Percentiles rank a stretch among this genome's conserved stretches.
These are phyloP conservation scores for Cantharis lateralis DNA, from an alignment of 2,888 invertebrate genomes.

Conservation along the genomic window DNA sequence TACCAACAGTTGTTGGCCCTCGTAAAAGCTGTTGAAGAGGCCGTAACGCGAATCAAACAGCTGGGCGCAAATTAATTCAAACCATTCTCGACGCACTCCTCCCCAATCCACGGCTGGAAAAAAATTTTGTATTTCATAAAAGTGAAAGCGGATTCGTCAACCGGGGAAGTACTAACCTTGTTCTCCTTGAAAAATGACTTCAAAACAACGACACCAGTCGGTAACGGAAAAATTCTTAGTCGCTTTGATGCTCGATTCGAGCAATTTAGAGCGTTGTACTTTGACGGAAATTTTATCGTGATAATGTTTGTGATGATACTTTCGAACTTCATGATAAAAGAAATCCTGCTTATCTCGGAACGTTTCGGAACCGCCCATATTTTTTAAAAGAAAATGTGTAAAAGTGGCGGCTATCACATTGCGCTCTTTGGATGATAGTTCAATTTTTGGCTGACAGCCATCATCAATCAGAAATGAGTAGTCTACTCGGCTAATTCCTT, in stretches of 20 bases:
- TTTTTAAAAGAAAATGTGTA: slow-evolving; percentile 87
- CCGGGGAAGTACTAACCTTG: slow-evolving; percentile 67
- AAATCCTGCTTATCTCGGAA: slow-evolving; percentile 78
- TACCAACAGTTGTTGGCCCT: slow-evolving; percentile 84
- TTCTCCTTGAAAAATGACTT: slow-evolving; percentile 91
- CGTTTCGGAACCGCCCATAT: slow-evolving; percentile 93
- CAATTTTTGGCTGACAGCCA: slow-evolving; percentile 86
- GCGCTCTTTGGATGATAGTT: slow-evolving; percentile 80
- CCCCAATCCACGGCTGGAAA: slow-evolving; percentile 88
- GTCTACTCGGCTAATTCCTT: slow-evolving; percentile 55
- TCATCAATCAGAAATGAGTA: slow-evolving; percentile 85
- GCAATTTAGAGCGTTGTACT: slow-evolving; percentile 77
- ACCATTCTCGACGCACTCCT: slow-evolving; percentile 92
- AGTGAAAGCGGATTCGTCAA: neutral
- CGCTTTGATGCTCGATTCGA: slow-evolving; percentile 84
- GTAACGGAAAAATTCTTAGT: slow-evolving; percentile 83
- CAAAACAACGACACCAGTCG: slow-evolving; percentile 95
- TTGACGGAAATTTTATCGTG: slow-evolving; percentile 85
- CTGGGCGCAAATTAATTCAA: slow-evolving; percentile 84
- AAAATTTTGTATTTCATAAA: neutral
- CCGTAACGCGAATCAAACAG: slow-evolving; percentile 84
- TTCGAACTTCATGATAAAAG: slow-evolving; percentile 75
- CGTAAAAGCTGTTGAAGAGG: slow-evolving; percentile 84
- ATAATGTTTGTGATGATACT: slow-evolving; percentile 84
- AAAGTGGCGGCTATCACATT: slow-evolving; percentile 93